A percentile compares a stretch with the other conserved stretches of the same genome.
phyloP scores from a whole-genome alignment of 2,888 invertebrate species.

The Volucella inanis region DNA sequence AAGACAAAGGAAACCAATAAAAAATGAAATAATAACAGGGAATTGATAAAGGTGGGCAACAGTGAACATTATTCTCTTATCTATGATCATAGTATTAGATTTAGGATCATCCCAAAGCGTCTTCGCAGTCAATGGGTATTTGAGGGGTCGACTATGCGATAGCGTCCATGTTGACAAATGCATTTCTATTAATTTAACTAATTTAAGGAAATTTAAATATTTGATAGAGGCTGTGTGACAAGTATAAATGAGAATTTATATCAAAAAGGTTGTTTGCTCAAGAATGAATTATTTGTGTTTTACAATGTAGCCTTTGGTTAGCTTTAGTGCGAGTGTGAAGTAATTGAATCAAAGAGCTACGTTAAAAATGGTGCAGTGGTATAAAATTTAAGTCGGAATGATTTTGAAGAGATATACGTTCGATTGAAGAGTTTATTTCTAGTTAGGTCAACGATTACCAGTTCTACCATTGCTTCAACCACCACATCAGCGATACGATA shows the following conservation, averaged over 20 bases:
- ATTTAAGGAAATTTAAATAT: constrained; percentile 67
- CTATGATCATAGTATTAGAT: constrained; percentile 65
- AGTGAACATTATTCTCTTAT: constrained; percentile 59
- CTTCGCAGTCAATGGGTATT: constrained; percentile 18
- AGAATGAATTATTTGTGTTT: constrained; percentile 39
- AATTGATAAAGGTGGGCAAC: constrained; percentile 61
- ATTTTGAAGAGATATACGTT: too few relatives aligned
- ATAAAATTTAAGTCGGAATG: too few relatives aligned
- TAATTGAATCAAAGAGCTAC: too few relatives aligned
- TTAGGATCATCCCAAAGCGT: constrained; percentile 54
- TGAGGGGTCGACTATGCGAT: constrained; percentile 21
- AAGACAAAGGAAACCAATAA: constrained; percentile 67
- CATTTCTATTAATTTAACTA: constrained; percentile 73
- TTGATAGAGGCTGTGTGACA: constrained; percentile 56
- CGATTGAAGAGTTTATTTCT: too few relatives aligned
- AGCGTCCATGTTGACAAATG: constrained; percentile 71
- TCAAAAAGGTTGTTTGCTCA: constrained; percentile 31
- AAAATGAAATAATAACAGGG: constrained; percentile 65
- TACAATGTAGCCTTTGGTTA: background rate
- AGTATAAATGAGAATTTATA: constrained; percentile 61
- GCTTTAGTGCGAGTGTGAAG: too few relatives aligned
- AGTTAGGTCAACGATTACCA: too few relatives aligned
- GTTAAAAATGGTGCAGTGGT: too few relatives aligned
- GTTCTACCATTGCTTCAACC: too few relatives aligned
- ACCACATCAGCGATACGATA: too few relatives aligned